Percentiles rank a stretch among this genome's conserved stretches.
Evolutionary conservation across 1,140 invertebrate genomes (phyloP).

Genomic region (Rhyzopertha dominica): DNA sequence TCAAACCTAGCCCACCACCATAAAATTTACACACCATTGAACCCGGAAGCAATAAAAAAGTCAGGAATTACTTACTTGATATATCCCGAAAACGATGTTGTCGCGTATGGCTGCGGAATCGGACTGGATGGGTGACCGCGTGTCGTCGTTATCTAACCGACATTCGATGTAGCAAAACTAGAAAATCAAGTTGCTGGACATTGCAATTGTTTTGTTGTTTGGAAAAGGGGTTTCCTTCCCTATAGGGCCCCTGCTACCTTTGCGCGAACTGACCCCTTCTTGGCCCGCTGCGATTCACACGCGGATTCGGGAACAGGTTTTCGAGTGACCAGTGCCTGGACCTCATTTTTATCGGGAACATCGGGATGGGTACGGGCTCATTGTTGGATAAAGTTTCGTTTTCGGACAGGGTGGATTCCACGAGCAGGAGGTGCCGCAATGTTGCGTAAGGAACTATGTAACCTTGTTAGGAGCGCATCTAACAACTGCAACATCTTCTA

Average conservation of each 20-base stretch:
- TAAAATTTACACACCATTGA: too few relatives aligned
- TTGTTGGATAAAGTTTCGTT: slow-evolving; percentile 1
- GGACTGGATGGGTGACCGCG: slow-evolving; percentile 25
- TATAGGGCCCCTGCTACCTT: too few relatives aligned
- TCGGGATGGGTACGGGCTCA: slow-evolving; percentile 6
- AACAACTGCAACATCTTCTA: too few relatives aligned
- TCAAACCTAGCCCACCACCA: too few relatives aligned
- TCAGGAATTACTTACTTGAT: background rate
- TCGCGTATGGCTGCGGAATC: slow-evolving; percentile 24
- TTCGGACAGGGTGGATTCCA: background rate
- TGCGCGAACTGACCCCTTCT: slow-evolving; percentile 33
- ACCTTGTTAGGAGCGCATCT: too few relatives aligned
- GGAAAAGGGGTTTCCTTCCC: slow-evolving; percentile 19
- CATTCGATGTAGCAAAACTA: slow-evolving; percentile 25
- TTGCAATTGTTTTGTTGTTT: slow-evolving; percentile 32
- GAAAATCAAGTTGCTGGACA: slow-evolving; percentile 35
- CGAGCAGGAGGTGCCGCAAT: background rate
- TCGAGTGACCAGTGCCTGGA: slow-evolving; percentile 23
- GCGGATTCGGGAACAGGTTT: slow-evolving; percentile 23
- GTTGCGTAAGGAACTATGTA: too few relatives aligned
- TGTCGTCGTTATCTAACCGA: slow-evolving; percentile 22
- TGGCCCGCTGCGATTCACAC: slow-evolving; percentile 22
- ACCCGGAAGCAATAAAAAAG: background rate
- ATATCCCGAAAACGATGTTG: slow-evolving; percentile 17
- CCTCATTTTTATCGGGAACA: background rate